Base-by-base conservation (phyloP, 2,797 vertebrate species). In the Tokudaia muenninki region DNA sequence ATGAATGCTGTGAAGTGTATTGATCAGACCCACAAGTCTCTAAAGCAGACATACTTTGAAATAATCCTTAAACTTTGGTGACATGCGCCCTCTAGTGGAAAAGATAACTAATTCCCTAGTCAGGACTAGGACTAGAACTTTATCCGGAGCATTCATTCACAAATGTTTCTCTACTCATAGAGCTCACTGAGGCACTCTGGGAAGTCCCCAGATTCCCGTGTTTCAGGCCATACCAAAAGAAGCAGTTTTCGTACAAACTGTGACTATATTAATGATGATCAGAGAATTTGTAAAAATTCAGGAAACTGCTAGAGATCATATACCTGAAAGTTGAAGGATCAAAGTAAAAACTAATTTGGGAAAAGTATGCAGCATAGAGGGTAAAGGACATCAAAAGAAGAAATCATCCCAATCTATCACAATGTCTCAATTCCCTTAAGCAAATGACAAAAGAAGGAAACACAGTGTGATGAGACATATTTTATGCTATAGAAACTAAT, bases 11-110 rank as follows among this genome's bases (percentile, higher is more conserved):
- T 19, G 55, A 88, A 88, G n/a, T 26, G 26, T 29, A 6, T 41
- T 24, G 16, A 77, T 34, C 84, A 7, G 9, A 31, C 29, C 6
- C 7, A 1, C n/a, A 37, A 10, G 52, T 52, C 24, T 41, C 89
- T 72, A 57, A 81, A 81, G 87, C 63, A 57, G 34, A 57, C 79
- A 34, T n/a, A 19, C 37, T 83, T 52, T 37, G 26, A 44, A 65
- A 86, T 14, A 31, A 7, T 81, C 5, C 21, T 74, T 79, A 83
- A 47, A 7, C 61, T 16, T 74, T 22, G 1, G 44, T 80, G 44
- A 29, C 57, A 19, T 93, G 93, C 34, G 41, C 94, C 95, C 96
- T 87, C 97, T 97, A 47, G 92, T 96, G 97, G 97, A 34, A 6
- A 90, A 29, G 34, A 74, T 19, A 14, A 13, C 37, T 61, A 9